These are phyloP conservation scores for Helicolenus hilgendorfi DNA, from an alignment of 2,797 vertebrate species.

Conservation along the genomic window DNA sequence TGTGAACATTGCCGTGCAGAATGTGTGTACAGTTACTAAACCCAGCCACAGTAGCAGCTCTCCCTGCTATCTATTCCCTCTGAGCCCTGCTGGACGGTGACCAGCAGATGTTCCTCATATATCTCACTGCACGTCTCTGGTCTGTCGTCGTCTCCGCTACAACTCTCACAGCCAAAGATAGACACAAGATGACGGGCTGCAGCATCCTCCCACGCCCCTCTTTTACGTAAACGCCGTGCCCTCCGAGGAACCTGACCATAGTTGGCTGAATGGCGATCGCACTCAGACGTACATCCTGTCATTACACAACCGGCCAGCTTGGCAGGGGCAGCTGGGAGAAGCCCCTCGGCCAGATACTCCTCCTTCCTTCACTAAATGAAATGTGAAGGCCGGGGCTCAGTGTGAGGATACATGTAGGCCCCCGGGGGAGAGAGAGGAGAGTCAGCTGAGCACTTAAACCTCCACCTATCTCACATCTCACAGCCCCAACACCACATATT, in stretches of 20 bases:
- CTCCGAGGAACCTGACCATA: conserved; percentile 41
- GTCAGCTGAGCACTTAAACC: conserved; percentile 9
- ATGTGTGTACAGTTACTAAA: background rate
- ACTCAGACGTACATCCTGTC: conserved; percentile 43
- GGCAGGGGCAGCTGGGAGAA: conserved; percentile 27
- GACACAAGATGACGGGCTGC: conserved; percentile 22
- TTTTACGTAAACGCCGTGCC: conserved; percentile 44
- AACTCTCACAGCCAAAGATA: conserved; percentile 65
- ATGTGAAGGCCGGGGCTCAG: conserved; percentile 58
- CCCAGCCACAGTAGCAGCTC: background rate
- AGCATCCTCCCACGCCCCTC: conserved; percentile 63
- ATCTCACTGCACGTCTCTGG: background rate
- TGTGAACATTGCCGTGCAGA: background rate
- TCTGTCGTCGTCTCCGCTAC: background rate
- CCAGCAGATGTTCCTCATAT: conserved; percentile 41
- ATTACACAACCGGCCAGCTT: conserved; percentile 57
- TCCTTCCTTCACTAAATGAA: conserved; percentile 62
- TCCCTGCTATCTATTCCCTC: background rate
- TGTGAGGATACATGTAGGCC: conserved; percentile 5
- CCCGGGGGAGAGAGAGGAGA: background rate
- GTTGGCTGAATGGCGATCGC: conserved; percentile 37
- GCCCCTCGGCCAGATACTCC: conserved; percentile 18
- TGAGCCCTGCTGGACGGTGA: conserved; percentile 9
- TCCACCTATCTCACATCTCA: conserved; percentile 2
- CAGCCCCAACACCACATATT: background rate